phyloP scores from a whole-genome alignment of 2,888 invertebrate genomes.

The Lasioglossum figueresi region DNA sequence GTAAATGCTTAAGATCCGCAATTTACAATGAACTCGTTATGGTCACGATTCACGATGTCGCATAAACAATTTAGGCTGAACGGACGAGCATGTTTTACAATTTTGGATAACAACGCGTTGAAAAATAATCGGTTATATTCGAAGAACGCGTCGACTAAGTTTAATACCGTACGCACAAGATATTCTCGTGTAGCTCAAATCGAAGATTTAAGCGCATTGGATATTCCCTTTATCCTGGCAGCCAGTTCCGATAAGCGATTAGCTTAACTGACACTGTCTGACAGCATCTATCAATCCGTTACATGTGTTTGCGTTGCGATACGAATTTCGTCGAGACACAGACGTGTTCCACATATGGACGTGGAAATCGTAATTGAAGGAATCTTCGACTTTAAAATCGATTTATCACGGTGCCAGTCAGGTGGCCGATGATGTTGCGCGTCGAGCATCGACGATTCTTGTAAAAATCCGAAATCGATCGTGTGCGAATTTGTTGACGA shows the following conservation, averaged over 20 bases:
- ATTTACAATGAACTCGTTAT: no score
- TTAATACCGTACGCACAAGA: not conserved
- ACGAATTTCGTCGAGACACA: not conserved
- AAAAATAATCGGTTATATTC: not conserved
- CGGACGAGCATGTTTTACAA: not conserved
- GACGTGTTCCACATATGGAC: not conserved
- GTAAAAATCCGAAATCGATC: not conserved
- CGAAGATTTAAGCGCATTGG: not conserved
- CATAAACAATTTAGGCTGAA: not conserved
- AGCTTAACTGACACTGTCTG: slow-evolving; percentile 6
- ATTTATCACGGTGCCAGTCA: not conserved
- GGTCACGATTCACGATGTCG: not conserved
- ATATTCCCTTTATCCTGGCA: slow-evolving; percentile 3
- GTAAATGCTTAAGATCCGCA: no score
- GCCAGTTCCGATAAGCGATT: slow-evolving; percentile 7
- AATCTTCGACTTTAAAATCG: not conserved
- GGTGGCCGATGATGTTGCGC: not conserved
- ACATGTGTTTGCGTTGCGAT: not conserved
- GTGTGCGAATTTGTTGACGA: not conserved
- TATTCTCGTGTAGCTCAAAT: not conserved
- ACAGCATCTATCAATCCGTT: slow-evolving; percentile 3
- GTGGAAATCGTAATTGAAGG: not conserved
- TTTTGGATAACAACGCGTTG: not conserved
- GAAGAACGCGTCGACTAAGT: not conserved
- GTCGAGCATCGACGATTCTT: not conserved